phyloP scores from a whole-genome alignment of 2,888 invertebrate species.

The Drosophila histrio region DNA sequence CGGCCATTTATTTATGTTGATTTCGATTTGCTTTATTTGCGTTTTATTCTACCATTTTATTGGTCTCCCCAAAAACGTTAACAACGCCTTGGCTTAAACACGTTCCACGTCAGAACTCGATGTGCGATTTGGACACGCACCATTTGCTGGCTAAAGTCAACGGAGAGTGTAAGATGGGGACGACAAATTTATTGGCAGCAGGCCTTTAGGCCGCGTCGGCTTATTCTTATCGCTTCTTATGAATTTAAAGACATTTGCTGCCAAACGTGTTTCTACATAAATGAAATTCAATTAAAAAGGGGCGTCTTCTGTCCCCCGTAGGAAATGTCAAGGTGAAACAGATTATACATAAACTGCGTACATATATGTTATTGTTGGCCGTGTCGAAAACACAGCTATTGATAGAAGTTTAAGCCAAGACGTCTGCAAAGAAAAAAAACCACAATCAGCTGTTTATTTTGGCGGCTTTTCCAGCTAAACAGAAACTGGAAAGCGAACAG shows the following conservation, averaged over 20 bases:
- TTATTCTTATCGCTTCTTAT: slow-evolving; percentile 23
- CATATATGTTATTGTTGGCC: slow-evolving; percentile 24
- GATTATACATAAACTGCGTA: slow-evolving; percentile 14
- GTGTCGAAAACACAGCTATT: slow-evolving; percentile 7
- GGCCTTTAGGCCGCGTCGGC: background rate
- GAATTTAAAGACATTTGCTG: slow-evolving; percentile 23
- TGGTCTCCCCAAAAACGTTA: slow-evolving; percentile 30
- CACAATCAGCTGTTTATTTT: slow-evolving; percentile 60
- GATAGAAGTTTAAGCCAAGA: slow-evolving; percentile 11
- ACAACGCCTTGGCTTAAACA: slow-evolving; percentile 34
- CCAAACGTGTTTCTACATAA: slow-evolving; percentile 34
- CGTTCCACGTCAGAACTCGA: slow-evolving; percentile 42
- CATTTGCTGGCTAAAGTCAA: slow-evolving; percentile 50
- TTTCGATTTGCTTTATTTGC: slow-evolving; percentile 50
- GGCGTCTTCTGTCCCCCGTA: background rate
- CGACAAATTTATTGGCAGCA: slow-evolving; percentile 28
- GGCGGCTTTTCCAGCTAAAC: slow-evolving; percentile 59
- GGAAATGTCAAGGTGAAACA: slow-evolving; percentile 19
- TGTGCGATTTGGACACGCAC: slow-evolving; percentile 71
- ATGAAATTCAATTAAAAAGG: slow-evolving; percentile 49
- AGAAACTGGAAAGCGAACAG: background rate
- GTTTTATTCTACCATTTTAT: slow-evolving; percentile 44
- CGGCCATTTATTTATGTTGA: slow-evolving; percentile 67
- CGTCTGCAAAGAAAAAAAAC: background rate
- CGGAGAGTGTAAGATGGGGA: background rate